Conservation (phyloP, 2,113 vertebrate species). For the Crocuta crocuta region DNA sequence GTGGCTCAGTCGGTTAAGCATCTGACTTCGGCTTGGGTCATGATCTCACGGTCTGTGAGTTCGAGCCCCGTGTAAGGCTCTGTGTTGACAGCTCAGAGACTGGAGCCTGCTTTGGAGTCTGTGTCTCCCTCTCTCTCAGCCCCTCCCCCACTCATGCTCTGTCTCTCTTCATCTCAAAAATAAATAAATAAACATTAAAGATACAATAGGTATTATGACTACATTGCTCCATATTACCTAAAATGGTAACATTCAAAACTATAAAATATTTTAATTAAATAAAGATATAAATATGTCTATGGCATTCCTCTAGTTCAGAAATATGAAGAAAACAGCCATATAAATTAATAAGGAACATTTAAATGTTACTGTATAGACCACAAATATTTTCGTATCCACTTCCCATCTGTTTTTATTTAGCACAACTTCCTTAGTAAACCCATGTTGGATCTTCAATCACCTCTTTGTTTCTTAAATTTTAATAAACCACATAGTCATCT, state of each 20-base stretch:
- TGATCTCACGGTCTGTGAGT: too few species aligned
- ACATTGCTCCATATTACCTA: neutral
- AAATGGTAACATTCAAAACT: conserved; percentile 3
- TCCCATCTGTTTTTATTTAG: conserved; percentile 32
- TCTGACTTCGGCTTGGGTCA: too few species aligned
- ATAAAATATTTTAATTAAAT: conserved; percentile 51
- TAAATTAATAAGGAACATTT: conserved; percentile 41
- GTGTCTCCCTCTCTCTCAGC: too few species aligned
- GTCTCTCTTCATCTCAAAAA: too few species aligned
- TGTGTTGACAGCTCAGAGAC: too few species aligned
- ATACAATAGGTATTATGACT: neutral
- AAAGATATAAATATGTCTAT: conserved; percentile 18
- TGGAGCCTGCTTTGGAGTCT: too few species aligned
- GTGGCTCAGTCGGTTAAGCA: too few species aligned
- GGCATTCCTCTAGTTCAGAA: neutral
- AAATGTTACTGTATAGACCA: neutral
- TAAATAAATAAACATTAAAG: neutral
- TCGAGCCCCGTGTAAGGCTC: too few species aligned
- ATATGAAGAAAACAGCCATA: conserved; percentile 27
- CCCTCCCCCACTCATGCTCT: too few species aligned
- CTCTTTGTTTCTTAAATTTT: conserved; percentile 31
- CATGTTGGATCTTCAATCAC: neutral
- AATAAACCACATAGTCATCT: conserved; percentile 52
- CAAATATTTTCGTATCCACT: conserved; percentile 47
- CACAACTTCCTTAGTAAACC: neutral